A percentile compares a stretch with the other conserved stretches of the same genome.
These are phyloP conservation scores for Oophaga pumilio DNA, from an alignment of 2,113 vertebrate species.

Conservation along the genomic window DNA sequence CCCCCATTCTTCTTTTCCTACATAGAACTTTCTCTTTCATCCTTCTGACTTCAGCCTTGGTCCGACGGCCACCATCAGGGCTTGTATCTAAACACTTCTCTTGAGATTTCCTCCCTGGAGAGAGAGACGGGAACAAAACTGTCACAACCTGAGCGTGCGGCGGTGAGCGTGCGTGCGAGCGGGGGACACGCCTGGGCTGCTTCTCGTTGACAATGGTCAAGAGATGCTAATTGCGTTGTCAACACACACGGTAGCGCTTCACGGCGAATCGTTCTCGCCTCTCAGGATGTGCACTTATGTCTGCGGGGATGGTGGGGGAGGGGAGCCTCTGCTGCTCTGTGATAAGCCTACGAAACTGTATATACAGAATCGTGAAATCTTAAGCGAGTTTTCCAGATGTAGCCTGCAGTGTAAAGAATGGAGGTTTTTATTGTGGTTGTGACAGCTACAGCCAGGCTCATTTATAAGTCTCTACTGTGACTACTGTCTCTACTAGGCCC, in stretches of 20 bases:
- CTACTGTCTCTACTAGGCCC: too few relatives aligned
- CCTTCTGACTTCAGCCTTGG: constrained; percentile 59
- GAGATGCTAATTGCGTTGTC: neutral
- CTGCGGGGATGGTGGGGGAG: neutral
- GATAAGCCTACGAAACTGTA: too few relatives aligned
- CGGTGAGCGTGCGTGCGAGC: too few relatives aligned
- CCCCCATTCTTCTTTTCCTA: constrained; percentile 46
- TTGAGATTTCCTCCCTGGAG: constrained; percentile 47
- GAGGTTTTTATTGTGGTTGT: too few relatives aligned
- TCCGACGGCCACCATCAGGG: constrained; percentile 51
- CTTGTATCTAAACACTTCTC: constrained; percentile 54
- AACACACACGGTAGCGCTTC: neutral
- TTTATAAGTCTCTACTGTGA: too few relatives aligned
- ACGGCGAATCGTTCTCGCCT: too few relatives aligned
- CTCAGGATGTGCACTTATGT: neutral
- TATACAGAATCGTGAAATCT: too few relatives aligned
- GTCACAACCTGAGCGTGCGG: too few relatives aligned
- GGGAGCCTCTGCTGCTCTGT: neutral
- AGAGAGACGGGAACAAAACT: neutral
- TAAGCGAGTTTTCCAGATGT: too few relatives aligned
- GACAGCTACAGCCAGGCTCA: too few relatives aligned
- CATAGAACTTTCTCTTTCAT: constrained; percentile 36
- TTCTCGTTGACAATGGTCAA: neutral
- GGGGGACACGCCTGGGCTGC: neutral
- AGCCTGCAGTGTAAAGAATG: too few relatives aligned